A percentile compares a stretch with the other conserved stretches of the same genome.
Conservation (phyloP, 2,797 vertebrate genomes). For the Garrulus glandarius region DNA sequence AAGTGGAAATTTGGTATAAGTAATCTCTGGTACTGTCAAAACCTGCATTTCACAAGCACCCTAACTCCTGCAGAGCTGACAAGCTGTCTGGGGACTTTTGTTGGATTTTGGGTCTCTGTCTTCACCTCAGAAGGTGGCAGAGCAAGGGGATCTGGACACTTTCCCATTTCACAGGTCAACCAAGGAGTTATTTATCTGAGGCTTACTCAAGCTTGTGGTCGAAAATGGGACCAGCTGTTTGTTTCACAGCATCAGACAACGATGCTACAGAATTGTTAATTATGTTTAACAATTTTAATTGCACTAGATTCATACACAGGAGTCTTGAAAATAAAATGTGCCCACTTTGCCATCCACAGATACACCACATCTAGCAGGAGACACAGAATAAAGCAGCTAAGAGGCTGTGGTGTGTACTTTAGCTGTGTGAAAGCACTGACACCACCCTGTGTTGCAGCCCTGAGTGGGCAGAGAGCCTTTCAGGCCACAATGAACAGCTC, state of each 20-base stretch:
- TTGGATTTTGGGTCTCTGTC: not conserved
- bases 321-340: not conserved
- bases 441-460: not conserved
- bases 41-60: not conserved
- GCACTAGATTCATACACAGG: not conserved
- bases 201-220: not conserved
- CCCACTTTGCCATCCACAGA: not conserved
- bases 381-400: not conserved
- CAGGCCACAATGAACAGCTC: not conserved
- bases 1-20: not conserved
- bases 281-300: not conserved
- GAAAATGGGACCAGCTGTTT: not conserved
- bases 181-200: not conserved
- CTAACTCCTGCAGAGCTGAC: not conserved
- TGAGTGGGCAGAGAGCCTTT: not conserved
- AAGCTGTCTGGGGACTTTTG: not conserved
- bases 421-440: not conserved
- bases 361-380: not conserved
- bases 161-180: not conserved
- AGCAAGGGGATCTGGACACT: not conserved
- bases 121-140: not conserved
- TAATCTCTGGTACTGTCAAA: not conserved
- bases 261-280: not conserved
- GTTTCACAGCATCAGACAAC: not conserved
- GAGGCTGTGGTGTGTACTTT: fast-evolving